A percentile compares a stretch with the other conserved stretches of the same genome.
Conservation (phyloP, 1,140 invertebrate genomes). For the Bombus picipes region DNA sequence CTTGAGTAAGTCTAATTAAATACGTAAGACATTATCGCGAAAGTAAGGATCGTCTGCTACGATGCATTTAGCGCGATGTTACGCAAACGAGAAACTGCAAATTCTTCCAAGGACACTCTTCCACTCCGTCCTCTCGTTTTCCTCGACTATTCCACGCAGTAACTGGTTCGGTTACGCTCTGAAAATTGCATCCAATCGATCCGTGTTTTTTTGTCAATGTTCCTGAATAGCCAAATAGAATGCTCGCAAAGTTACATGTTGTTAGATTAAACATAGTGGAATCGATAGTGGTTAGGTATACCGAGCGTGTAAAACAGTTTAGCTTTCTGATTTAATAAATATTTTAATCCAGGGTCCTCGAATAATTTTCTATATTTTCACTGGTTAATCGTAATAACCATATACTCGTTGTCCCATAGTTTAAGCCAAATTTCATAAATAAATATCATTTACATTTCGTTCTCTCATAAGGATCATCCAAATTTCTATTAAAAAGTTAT, state of each 20-base stretch:
- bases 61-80: neutral
- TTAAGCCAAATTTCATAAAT: too few relatives aligned
- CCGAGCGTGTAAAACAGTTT: too few relatives aligned
- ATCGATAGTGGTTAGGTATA: neutral
- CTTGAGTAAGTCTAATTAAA: constrained; percentile 22
- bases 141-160: constrained; percentile 14
- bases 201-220: constrained; percentile 34
- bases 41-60: neutral
- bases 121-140: neutral
- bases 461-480: too few relatives aligned
- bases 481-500: too few relatives aligned
- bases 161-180: constrained; percentile 48
- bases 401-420: too few relatives aligned
- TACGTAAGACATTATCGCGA: neutral
- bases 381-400: too few relatives aligned
- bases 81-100: neutral
- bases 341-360: too few relatives aligned
- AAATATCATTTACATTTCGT: too few relatives aligned
- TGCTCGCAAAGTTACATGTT: too few relatives aligned
- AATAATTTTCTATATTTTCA: too few relatives aligned
- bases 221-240: neutral
- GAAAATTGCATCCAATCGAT: constrained; percentile 40
- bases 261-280: neutral
- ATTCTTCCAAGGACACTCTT: constrained; percentile 1
- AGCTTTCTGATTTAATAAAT: too few relatives aligned